Base-by-base conservation (phyloP, 2,113 vertebrate species). In the Dasyprocta punctata region DNA sequence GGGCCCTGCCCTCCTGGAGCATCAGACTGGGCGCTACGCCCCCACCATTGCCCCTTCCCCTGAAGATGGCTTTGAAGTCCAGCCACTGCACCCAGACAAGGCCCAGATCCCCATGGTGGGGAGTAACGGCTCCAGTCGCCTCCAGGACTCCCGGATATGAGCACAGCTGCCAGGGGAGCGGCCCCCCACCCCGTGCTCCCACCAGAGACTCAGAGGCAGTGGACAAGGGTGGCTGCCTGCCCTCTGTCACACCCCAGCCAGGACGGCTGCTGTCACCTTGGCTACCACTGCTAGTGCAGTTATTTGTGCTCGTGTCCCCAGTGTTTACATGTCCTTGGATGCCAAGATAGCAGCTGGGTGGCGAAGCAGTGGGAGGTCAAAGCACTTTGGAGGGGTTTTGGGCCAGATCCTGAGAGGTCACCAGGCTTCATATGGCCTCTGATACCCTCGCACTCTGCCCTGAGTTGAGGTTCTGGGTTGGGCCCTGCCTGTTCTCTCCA, bases 1-100 rank as follows among this genome's bases (percentile, higher is more conserved):
- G 99, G 99, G 99, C 90, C 99, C 99, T 0, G 99, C 99, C 3
- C 99, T 99, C 92, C 92, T 98, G 44, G 99, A 99, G 98, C 99
- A 99, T 98, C 99, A 99, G 98, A 99, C 98, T 0, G 99, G 99
- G 97, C 99, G 99, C 97, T 99, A 99, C 0, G 99, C 99, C 84
- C 98, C 98, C 0, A 96, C 89, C 0, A 97, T 99, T 78, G 98
- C 98, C 86, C 97, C 98, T 9, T 98, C 98, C 97, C 97, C 98
- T 0, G 99, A 99, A 97, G 99, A 99, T 7, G 98, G 98, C 10
- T 98, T 99, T 94, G 99, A 99, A 97, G 99, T 98, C 89, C 99
- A 99, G 93, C 98, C 99, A 7, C 98, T 99, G 93, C 99, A 99
- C 98, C 99, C 98, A 1, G 99, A 99, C 97, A 99, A 99, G 98